A percentile compares a stretch with the other conserved stretches of the same genome.
Evolutionary conservation across 2,113 vertebrate species (phyloP).

Genomic region (Rissa tridactyla): DNA sequence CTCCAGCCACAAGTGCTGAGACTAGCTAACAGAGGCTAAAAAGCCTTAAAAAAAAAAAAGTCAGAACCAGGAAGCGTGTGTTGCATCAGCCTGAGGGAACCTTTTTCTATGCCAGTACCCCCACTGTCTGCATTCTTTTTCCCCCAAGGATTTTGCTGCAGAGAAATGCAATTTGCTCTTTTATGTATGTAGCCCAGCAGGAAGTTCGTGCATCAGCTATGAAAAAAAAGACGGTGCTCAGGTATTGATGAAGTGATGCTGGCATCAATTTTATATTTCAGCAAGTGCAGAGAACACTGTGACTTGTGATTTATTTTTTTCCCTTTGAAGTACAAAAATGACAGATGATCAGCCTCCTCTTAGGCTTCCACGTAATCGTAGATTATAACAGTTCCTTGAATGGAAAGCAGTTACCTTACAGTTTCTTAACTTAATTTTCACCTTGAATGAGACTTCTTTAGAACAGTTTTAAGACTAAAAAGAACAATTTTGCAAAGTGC

Average conservation of each 20-base stretch:
- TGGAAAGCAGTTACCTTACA: background rate
- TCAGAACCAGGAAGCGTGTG: background rate
- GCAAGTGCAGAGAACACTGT: background rate
- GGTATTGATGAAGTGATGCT: background rate
- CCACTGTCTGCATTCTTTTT: background rate
- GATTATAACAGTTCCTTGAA: background rate
- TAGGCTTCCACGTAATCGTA: background rate
- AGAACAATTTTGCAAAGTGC: background rate
- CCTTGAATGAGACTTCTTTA: background rate
- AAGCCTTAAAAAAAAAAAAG: background rate
- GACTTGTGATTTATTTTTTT: background rate
- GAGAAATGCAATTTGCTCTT: background rate
- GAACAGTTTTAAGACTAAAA: background rate
- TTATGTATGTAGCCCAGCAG: background rate
- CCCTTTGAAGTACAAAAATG: background rate
- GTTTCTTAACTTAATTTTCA: constrained; percentile 24
- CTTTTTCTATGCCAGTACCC: background rate
- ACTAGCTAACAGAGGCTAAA: background rate
- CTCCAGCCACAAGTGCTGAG: background rate
- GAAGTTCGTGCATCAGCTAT: background rate
- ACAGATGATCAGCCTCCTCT: background rate
- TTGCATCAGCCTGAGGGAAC: background rate
- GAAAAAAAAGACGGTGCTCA: background rate
- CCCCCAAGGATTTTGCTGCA: background rate
- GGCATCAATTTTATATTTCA: background rate